Evolutionary conservation across 2,888 invertebrate genomes (phyloP), one percentile per base, ranked within the genome.

Genomic region (Scotopteryx bipunctaria): DNA sequence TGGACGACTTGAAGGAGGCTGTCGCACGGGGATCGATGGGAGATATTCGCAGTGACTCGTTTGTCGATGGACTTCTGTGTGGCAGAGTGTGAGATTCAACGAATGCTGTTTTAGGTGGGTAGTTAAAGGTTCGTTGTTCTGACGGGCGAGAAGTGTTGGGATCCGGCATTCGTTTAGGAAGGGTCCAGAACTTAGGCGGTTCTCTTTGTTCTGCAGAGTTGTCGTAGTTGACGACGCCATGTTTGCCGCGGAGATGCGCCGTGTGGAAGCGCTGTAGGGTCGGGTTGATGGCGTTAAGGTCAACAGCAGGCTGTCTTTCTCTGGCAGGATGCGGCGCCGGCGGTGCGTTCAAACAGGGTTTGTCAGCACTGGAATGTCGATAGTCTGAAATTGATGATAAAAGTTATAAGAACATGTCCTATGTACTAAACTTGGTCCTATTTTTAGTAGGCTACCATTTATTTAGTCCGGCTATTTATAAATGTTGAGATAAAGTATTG

Each of bases 301-400:
- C 76, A 48, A 81, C 63, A 38, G 71, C 69, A 53, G 76, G 73
- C 56, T 72, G 70, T 57, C 71, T 76, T 33, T 76, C 74, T 64
- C 76, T 78, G 53, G 66, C 64, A 60, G 70, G 64, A 63, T 64
- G 75, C 59, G 71, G 72, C 58, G 78, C 74, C 59, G 71, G 72
- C 58, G 78, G 76, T 65, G 73, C 68, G 63, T 79, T 81, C 69
- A 73, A 72, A 69, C 78, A 75, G 70, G 83, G 82, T 69, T 81
- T 87, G 83, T 91, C 91, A 91, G 91, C 91, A 84, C 86, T 91
- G 89, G 92, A 92, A 92, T 90, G 93, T 93, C 92, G 93, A 93
- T 91, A 92, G 91, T 92, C 93, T 93, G 91, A 61, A 86, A 85
- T 67, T 51, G 55, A 38, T 37, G 19, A 47, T 8, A 40, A 9